Evolutionary conservation across 2,113 vertebrate species (phyloP), one percentile per base, ranked within the genome.

Genomic region (Maccullochella peelii): DNA sequence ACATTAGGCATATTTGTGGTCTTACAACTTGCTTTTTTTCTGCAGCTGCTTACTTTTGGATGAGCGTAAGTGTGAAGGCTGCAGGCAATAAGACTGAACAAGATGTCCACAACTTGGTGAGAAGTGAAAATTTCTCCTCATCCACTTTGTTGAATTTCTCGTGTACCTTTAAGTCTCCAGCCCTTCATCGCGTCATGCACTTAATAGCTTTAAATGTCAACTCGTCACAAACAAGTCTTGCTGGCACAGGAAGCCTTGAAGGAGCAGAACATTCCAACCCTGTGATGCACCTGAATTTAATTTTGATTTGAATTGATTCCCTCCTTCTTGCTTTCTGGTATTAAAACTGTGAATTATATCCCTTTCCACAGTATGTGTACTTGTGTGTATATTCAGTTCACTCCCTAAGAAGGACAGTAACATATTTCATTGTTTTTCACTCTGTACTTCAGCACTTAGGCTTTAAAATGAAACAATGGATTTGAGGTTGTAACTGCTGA

Each of bases 41-140:
- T 49, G 49, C 85, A 95, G 95, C 47, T 59, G 82, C 89, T n/a
- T 91, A 89, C 50, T 95, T 89, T 57, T 95, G 90, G 93, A 93
- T 93, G 88, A 16, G 72, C 11, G n/a, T 94, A 6, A 61, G 8
- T 16, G 90, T 93, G 40, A 21, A 77, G 1, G 54, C 40, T 1
- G 1, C 0, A 1, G 16, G 7, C 55, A 57, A 6, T 6, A 27
- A 44, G 55, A 63, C 50, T 1, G 70, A 91, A 52, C 1, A 52
- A 23, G 62, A 89, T 0, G 77, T 94, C 55, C 6, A 27, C 6
- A 18, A 14, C 2, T 68, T 90, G 92, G 94, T 95, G 84, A 82
- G 90, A 75, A 36, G 50, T n/a, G 33, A n/a, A 44, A 33, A 21
- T 25, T 6, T 82, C 27, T 0, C 7, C 61, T 18, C 20, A 8